Percentiles rank a stretch among this genome's conserved stretches.
Conservation (phyloP, 2,888 invertebrate species). For the Xestia ashworthii region DNA sequence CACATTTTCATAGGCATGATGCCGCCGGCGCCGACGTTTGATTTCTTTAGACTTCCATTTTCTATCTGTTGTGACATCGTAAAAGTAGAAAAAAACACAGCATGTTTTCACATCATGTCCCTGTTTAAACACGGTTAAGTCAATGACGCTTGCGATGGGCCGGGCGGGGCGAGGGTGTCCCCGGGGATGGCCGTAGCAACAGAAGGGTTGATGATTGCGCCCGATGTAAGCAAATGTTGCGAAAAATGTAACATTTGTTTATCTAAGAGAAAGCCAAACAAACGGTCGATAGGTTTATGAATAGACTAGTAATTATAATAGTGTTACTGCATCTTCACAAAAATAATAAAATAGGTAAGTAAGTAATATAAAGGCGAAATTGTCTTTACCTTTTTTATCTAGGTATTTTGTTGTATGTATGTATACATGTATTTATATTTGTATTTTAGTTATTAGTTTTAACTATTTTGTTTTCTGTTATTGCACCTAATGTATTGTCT, state of each 20-base stretch:
- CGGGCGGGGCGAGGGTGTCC: constrained; percentile 76
- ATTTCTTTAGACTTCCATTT: neutral
- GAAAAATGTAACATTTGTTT: constrained; percentile 28
- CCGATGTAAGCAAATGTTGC: constrained; percentile 58
- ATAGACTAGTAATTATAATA: too few species aligned
- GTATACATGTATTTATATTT: too few species aligned
- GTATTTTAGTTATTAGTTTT: too few species aligned
- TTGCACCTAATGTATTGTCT: too few species aligned
- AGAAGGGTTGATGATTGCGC: constrained; percentile 72
- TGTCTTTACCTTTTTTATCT: too few species aligned
- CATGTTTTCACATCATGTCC: constrained; percentile 39
- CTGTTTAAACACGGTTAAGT: constrained; percentile 64
- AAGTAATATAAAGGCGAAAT: neutral
- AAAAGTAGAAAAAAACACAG: constrained; percentile 15
- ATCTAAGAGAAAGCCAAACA: neutral
- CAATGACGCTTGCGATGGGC: constrained; percentile 80
- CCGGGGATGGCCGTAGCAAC: constrained; percentile 67
- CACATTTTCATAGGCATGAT: neutral
- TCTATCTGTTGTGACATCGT: neutral
- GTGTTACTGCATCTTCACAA: neutral
- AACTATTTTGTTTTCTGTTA: too few species aligned
- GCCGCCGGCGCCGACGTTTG: too few species aligned
- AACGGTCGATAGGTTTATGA: neutral
- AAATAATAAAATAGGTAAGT: neutral
- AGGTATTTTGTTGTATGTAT: too few species aligned